These are phyloP conservation scores for Drosophila sproati DNA, from an alignment of 1,140 invertebrate genomes.

Conservation along the genomic window DNA sequence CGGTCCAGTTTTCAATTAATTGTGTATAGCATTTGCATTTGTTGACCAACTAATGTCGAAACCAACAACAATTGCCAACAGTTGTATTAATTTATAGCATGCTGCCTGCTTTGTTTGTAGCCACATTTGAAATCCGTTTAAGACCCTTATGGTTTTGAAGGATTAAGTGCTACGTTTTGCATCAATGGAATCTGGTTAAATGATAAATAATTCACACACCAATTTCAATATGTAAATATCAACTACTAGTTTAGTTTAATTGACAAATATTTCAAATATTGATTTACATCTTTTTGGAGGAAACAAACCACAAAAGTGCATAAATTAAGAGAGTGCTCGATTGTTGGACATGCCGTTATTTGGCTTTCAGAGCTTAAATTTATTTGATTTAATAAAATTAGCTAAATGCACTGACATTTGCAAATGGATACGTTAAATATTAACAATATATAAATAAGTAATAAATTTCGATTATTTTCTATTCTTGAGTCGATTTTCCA, in stretches of 20 bases:
- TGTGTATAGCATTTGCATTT: conserved; percentile 33
- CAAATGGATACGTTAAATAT: no score
- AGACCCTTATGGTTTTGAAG: neutral
- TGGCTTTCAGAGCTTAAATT: no score
- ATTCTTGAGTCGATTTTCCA: no score
- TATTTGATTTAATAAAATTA: no score
- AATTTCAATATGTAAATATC: conserved; percentile 15
- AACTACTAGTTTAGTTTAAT: conserved; percentile 9
- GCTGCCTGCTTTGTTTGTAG: neutral
- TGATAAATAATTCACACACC: conserved; percentile 10
- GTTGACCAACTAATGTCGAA: neutral
- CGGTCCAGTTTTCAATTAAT: conserved; percentile 39
- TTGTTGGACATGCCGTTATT: no score
- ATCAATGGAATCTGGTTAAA: conserved; percentile 2
- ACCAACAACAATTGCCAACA: conserved; percentile 4
- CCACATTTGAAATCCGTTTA: conserved; percentile 8
- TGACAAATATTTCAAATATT: conserved; percentile 19
- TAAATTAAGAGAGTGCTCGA: neutral
- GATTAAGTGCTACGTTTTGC: neutral
- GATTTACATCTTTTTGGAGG: conserved; percentile 3
- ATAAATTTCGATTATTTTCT: no score
- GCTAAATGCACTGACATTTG: no score
- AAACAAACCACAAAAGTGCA: neutral
- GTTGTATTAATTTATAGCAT: neutral
- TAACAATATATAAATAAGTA: no score